Evolutionary conservation across 2,888 invertebrate genomes (phyloP), one percentile per base, ranked within the genome.

Genomic region (Physocephala rufipes): DNA sequence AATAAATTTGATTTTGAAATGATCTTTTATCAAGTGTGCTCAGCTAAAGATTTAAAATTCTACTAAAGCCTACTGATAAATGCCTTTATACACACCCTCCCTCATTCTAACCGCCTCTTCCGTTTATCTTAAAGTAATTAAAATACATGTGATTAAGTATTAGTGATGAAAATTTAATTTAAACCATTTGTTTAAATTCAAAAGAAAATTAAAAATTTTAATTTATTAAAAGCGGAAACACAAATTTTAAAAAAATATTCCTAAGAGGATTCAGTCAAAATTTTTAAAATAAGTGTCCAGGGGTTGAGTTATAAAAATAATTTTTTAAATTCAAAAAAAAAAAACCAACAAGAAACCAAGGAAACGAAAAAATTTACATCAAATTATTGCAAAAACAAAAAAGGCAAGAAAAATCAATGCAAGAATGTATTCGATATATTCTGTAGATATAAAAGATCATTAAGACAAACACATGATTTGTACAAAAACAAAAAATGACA

Each of bases 391-490:
- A 53, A 53, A 65, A 67, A 55, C 36, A 67, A 65, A 73, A 73
- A 73, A 72, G 77, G 82, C 79, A 80, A 82, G 80, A 80, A 80
- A 80, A 80, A 83, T 81, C 79, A 79, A 80, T 79, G 79, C 79
- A 80, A 80, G 67, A 26, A 59, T 67, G 45, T 72, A 74, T 75
- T 67, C 69, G 72, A 47, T n/a, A n/a, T n/a, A n/a, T 21, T 36
- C 36, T 4, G 9, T 36, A 36, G 36, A 36, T 7, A 36, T 78
- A 80, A 78, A 78, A 80, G 79, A 77, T 79, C 81, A 80, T 81
- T 81, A 81, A 80, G 75, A 79, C 80, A 78, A 80, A 82, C 82
- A 83, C 79, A 81, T 83, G 82, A 83, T 82, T 83, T 83, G 79
- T 79, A 80, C 77, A 78, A 78, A 83, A 79, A 36, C 61, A 49